Evolutionary conservation across 2,888 invertebrate species (phyloP), one percentile per base, ranked within the genome.

Genomic region (Parochlus steinenii): DNA sequence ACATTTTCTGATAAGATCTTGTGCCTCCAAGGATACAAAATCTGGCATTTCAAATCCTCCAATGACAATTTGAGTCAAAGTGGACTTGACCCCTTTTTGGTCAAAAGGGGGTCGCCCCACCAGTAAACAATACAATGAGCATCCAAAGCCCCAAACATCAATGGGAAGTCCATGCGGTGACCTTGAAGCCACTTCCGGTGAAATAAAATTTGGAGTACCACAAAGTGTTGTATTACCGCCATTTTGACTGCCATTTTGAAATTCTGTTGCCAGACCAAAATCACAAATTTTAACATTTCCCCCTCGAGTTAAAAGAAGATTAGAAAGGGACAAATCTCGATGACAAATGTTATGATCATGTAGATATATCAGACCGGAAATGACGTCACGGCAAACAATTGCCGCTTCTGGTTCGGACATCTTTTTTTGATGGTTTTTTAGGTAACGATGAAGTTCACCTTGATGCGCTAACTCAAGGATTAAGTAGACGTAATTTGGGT

Each of bases 181-280:
- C 49, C 87, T 69, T 3, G 80, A 81, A 11, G 87, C 89, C 11
- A 93, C 75, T 65, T 87, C 92, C 45, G 93, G 93, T 5, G 92
- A 89, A 48, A 95, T 95, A 53, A 87, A 95, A 59, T 93, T 93
- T 16, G 93, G 92, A 28, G 95, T 95, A 31, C 93, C 95, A 64
- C 93, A 93, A 86, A 95, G 86, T n/a, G 95, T 95, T 53, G 83
- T 71, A 62, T 93, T 92, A 54, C 85, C 83, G 52, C 93, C 90
- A 29, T 22, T 36, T 52, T 93, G 90, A 60, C 89, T 83, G 2
- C 85, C 80, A 14, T 74, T 69, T 45, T 72, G 69, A 20, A 93
- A 59, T 51, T 89, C 85, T 4, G 90, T 90, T 6, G 95, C 92
- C 46, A 95, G 63, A 33, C 95, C 95, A 69, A 95, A 95, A 63